Percentiles rank a stretch among this genome's conserved stretches.
These are phyloP conservation scores for Bostrychus sinensis DNA, from an alignment of 2,113 vertebrate genomes.

Conservation along the genomic window DNA sequence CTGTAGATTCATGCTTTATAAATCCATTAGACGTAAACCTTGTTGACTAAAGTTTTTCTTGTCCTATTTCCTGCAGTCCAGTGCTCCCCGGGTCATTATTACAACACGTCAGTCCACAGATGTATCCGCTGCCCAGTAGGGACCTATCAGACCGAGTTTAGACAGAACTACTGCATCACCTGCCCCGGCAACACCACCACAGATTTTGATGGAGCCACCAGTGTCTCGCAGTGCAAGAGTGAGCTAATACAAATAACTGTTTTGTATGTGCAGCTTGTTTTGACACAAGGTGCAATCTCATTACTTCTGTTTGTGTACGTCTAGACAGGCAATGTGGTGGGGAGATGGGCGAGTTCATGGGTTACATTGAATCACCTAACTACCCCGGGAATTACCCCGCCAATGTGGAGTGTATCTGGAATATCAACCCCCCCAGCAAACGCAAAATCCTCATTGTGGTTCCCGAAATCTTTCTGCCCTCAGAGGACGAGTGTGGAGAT, in stretches of 20 bases:
- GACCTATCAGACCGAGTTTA: constrained; percentile 94
- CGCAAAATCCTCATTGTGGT: constrained; percentile 98
- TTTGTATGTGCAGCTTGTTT: constrained; percentile 5
- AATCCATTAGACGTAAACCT: not conserved
- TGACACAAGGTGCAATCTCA: constrained; percentile 4
- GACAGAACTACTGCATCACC: constrained; percentile 95
- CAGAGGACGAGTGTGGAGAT: constrained; percentile 96
- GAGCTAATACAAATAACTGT: constrained; percentile 37
- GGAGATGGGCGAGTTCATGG: constrained; percentile 95
- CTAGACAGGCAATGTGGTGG: constrained; percentile 95
- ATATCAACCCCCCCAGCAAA: constrained; percentile 97
- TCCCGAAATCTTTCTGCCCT: constrained; percentile 97
- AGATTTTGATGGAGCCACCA: constrained; percentile 95
- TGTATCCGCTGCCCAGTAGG: constrained; percentile 94
- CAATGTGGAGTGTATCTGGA: constrained; percentile 95
- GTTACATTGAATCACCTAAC: constrained; percentile 98
- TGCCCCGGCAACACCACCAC: constrained; percentile 97
- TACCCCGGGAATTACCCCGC: constrained; percentile 97
- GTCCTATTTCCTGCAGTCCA: constrained; percentile 81
- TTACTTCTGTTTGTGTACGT: constrained; percentile 30
- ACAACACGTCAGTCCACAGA: constrained; percentile 93
- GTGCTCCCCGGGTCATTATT: constrained; percentile 95
- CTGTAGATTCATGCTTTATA: not conserved
- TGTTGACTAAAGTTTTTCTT: not conserved
- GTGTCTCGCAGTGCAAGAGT: constrained; percentile 97